These are phyloP conservation scores for Oenanthe melanoleuca DNA, from an alignment of 2,113 vertebrate species.

Conservation along the genomic window DNA sequence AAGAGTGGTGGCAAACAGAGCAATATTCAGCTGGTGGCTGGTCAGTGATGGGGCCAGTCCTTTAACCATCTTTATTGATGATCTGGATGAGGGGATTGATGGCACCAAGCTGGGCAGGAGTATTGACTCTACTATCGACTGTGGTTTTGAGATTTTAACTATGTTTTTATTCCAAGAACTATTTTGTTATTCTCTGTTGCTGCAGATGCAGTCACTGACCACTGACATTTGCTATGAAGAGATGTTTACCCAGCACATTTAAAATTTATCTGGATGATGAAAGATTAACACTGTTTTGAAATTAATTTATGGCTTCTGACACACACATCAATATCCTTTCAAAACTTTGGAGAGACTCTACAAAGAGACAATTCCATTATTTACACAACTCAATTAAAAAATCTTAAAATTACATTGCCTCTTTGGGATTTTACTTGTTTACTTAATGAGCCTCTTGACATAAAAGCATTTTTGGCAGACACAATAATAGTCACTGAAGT, in stretches of 20 bases:
- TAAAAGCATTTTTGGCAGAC: conserved; percentile 60
- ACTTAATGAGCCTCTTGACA: background rate
- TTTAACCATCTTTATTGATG: background rate
- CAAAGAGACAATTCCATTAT: background rate
- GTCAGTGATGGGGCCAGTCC: background rate
- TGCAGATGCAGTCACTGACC: background rate
- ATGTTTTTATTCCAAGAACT: background rate
- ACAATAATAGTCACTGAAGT: background rate
- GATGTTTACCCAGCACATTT: background rate
- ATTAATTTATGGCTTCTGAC: conserved; percentile 7
- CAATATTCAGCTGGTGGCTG: background rate
- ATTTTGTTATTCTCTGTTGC: background rate
- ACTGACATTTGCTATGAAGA: background rate
- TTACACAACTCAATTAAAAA: conserved; percentile 8
- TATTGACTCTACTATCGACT: background rate
- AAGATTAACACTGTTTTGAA: conserved; percentile 16
- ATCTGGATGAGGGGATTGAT: background rate
- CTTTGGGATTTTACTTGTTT: conserved; percentile 17
- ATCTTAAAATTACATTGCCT: background rate
- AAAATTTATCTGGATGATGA: conserved; percentile 6
- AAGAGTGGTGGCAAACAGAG: background rate
- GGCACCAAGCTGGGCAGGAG: no score
- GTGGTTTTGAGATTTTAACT: background rate
- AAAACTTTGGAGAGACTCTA: background rate
- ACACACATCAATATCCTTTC: background rate